Percentiles rank a stretch among this genome's conserved stretches.
Conservation (phyloP, 2,113 vertebrate genomes). For the Tinamus guttatus region DNA sequence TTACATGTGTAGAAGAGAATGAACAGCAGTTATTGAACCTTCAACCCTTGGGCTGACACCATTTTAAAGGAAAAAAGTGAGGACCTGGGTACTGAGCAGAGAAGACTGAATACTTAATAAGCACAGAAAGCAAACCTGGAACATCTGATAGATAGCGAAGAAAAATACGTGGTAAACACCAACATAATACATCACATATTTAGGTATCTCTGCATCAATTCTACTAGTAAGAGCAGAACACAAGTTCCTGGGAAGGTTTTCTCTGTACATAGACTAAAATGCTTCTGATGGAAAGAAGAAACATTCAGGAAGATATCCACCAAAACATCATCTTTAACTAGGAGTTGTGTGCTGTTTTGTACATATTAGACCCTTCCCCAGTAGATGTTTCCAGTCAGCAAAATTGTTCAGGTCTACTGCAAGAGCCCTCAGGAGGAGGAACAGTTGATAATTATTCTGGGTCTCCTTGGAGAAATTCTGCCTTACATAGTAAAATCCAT, state of each 20-base stretch:
- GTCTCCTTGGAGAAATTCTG: not conserved
- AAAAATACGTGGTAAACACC: not conserved
- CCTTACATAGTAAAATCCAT: constrained; percentile 14
- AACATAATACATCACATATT: not conserved
- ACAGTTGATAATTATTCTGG: not conserved
- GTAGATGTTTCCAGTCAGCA: not conserved
- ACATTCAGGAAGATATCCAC: not conserved
- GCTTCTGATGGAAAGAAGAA: not conserved
- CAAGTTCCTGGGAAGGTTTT: not conserved
- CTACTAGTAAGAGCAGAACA: not conserved
- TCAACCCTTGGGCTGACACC: not conserved
- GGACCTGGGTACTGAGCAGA: not conserved
- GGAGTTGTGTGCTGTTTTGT: not conserved
- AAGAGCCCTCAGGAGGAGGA: not conserved
- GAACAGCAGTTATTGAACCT: not conserved
- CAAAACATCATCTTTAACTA: not conserved
- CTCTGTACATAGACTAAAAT: not conserved
- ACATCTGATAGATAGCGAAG: not conserved
- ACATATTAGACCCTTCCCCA: not conserved
- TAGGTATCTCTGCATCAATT: not conserved
- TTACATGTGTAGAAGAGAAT: not conserved
- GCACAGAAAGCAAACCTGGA: not conserved
- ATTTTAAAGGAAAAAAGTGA: not conserved
- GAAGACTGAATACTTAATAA: not conserved
- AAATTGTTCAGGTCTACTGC: not conserved